Evolutionary conservation across 2,888 invertebrate species (phyloP).

Genomic region (Petrophora chlorosata): DNA sequence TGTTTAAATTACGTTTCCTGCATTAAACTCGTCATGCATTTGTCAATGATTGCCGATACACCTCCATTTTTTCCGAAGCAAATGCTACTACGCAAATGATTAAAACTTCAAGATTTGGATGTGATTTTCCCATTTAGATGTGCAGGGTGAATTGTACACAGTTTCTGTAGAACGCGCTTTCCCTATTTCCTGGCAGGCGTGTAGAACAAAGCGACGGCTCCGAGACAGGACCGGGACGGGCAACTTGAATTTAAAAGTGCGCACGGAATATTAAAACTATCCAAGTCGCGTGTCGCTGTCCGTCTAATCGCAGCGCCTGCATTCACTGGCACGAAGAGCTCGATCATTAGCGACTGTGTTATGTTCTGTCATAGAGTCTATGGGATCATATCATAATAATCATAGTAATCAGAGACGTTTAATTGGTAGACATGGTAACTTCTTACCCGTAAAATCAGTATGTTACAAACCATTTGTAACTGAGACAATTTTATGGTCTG

Average conservation of each 20-base stretch:
- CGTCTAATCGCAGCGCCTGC: constrained; percentile 39
- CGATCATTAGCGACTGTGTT: constrained; percentile 34
- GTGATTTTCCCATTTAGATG: not conserved
- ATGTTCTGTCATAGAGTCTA: too few relatives aligned
- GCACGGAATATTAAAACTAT: constrained; percentile 48
- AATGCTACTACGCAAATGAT: too few relatives aligned
- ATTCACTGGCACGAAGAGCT: constrained; percentile 38
- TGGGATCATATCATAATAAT: constrained; percentile 12
- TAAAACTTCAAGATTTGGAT: too few relatives aligned
- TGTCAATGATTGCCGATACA: constrained; percentile 33
- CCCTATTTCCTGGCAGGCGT: constrained; percentile 21
- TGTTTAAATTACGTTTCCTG: constrained; percentile 36
- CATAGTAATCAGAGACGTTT: too few relatives aligned
- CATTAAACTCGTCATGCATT: constrained; percentile 24
- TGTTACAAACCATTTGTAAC: not conserved
- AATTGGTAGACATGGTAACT: not conserved
- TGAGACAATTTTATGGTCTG: constrained; percentile 26
- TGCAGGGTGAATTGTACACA: not conserved
- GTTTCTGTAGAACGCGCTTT: constrained; percentile 36
- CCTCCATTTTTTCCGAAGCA: constrained; percentile 28
- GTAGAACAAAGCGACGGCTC: constrained; percentile 40
- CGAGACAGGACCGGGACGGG: constrained; percentile 17
- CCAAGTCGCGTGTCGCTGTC: constrained; percentile 38
- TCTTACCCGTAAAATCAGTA: not conserved
- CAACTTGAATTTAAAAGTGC: constrained; percentile 45